Conservation (phyloP, 2,888 invertebrate species). For the Metacarcinus magister region DNA sequence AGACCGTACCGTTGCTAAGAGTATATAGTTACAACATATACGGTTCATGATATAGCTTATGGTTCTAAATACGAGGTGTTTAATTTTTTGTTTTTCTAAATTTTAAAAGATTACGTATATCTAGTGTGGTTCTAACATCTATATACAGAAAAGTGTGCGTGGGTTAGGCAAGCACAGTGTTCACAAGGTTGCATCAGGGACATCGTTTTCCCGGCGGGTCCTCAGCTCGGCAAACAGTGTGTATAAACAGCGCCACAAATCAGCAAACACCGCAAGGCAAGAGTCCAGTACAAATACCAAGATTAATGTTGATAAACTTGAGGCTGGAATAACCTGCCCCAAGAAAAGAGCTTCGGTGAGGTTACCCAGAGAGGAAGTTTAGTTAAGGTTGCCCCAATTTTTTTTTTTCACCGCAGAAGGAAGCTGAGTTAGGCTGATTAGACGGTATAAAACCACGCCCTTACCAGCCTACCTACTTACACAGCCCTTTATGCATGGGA, state of each 20-base stretch:
- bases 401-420: neutral
- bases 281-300: neutral
- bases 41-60: too few species aligned
- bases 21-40: too few species aligned
- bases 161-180: neutral
- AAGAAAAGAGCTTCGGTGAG: neutral
- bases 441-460: neutral
- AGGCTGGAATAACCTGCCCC: neutral
- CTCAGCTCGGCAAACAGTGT: neutral
- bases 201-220: neutral
- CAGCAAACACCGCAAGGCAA: neutral
- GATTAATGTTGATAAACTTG: neutral
- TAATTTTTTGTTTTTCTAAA: too few species aligned
- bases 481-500: neutral
- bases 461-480: neutral
- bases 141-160: neutral
- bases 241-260: neutral
- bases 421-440: neutral
- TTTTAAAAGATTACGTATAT: too few species aligned
- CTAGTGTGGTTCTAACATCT: neutral
- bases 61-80: too few species aligned
- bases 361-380: neutral
- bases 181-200: neutral
- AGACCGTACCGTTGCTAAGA: too few species aligned
- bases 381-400: neutral